Evolutionary conservation across 1,140 invertebrate genomes (phyloP).

Genomic region (Halyomorpha halys): DNA sequence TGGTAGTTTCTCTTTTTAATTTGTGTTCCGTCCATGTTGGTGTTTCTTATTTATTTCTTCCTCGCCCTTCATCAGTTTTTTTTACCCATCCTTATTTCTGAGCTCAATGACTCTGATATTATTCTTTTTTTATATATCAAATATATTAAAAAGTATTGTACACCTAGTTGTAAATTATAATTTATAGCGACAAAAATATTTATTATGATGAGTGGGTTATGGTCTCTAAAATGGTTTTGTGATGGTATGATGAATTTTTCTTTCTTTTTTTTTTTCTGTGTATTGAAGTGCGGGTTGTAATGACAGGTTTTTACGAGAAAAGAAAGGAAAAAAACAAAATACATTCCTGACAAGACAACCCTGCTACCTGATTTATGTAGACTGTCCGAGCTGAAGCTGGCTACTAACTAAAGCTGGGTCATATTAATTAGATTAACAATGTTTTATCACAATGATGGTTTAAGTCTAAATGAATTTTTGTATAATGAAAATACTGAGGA

Average conservation of each 20-base stretch:
- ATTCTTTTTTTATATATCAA: not conserved
- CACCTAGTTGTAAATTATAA: constrained; percentile 17
- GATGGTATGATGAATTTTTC: constrained; percentile 4
- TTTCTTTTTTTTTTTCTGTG: not conserved
- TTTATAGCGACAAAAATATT: not conserved
- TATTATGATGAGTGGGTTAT: constrained; percentile 1
- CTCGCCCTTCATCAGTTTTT: not conserved
- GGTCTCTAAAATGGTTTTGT: constrained; percentile 6
- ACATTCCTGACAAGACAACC: constrained; percentile 11
- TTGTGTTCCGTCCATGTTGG: constrained; percentile 12
- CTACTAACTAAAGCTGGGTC: not conserved
- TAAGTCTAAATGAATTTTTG: constrained; percentile 15
- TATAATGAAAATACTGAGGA: constrained; percentile 13
- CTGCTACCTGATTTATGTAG: not conserved
- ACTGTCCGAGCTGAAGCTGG: not conserved
- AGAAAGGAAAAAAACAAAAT: too few species aligned
- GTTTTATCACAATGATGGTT: not conserved
- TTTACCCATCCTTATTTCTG: not conserved
- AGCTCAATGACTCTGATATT: constrained; percentile 11
- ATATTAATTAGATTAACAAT: constrained; percentile 7
- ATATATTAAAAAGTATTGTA: not conserved
- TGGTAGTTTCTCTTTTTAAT: too few species aligned
- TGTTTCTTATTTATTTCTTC: not conserved
- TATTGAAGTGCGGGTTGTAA: not conserved
- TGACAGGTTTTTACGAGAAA: not conserved